Conservation (phyloP, 2,888 invertebrate species). For the Drosophila mulleri region DNA sequence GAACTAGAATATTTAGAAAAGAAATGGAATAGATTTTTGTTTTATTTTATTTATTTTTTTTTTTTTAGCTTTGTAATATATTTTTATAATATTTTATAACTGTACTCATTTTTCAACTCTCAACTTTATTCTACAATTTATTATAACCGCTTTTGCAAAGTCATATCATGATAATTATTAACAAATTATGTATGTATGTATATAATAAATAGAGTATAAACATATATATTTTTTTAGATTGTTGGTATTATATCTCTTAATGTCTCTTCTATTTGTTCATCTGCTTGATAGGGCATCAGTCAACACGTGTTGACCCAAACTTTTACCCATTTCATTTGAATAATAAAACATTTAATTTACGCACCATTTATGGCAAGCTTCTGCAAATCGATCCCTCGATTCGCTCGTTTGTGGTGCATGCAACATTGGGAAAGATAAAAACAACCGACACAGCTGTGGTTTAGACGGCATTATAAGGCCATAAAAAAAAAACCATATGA, state of each 20-base stretch:
- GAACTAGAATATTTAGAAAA: too few species aligned
- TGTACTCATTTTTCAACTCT: too few species aligned
- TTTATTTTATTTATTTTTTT: too few species aligned
- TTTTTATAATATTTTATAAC: too few species aligned
- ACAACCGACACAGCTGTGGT: conserved; percentile 59
- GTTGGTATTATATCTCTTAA: too few species aligned
- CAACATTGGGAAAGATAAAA: conserved; percentile 37
- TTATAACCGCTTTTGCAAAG: neutral
- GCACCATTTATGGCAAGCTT: conserved; percentile 61
- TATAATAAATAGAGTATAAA: too few species aligned
- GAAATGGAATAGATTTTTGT: too few species aligned
- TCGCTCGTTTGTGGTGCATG: conserved; percentile 56
- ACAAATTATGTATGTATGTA: neutral
- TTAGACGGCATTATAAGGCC: conserved; percentile 49
- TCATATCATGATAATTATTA: neutral
- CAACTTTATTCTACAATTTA: too few species aligned
- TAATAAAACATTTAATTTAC: conserved; percentile 64
- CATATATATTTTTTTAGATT: neutral
- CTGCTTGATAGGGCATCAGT: conserved; percentile 14
- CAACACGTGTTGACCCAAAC: neutral
- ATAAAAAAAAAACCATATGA: conserved; percentile 14
- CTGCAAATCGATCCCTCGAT: conserved; percentile 39
- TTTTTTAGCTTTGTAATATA: too few species aligned
- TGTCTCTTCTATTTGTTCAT: neutral
- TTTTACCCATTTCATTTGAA: conserved; percentile 43